Base-by-base conservation (phyloP, 2,113 vertebrate genomes). In the Paramormyrops kingsleyae region DNA sequence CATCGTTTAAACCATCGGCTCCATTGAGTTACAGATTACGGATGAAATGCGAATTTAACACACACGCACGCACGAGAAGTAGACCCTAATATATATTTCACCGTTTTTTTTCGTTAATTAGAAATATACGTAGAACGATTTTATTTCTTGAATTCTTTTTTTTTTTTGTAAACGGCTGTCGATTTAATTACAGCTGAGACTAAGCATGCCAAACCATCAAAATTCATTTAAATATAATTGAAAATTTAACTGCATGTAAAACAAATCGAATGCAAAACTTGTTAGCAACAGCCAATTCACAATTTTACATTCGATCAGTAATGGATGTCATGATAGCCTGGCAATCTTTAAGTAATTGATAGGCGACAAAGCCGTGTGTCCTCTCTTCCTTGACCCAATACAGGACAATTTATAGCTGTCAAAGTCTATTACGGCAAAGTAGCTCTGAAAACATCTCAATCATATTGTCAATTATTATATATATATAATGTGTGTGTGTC, bases 341-440 rank as follows among this genome's bases (percentile, higher is more conserved):
- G 17, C 70, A 80, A 89, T 80, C 47, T 50, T 88, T 6, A 89
- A 49, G 88, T 88, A 89, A 89, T 49, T 89, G 88, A 80, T 80
- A 89, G 88, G 19, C 70, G 47, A 80, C 46, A 59, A 77, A 77
- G 66, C 70, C 70, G 66, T 24, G 35, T 42, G 31, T 87, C 31
- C 50, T 62, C 50, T 59, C 74, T 90, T 74, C 59, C n/a, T 87
- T 90, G 47, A 88, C 86, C 89, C 47, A 88, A 88, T 53, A 83
- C 39, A 62, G 27, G 74, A n/a, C 49, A 80, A 88, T 90, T 56
- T 88, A 59, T 74, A 88, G 89, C 85, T 88, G 66, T 90, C 89
- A 88, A 88, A 83, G 62, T 62, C 52, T 19, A 80, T 88, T 83
- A 88, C 47, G 15, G 49, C 66, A 83, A 83, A 83, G 19, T 42